These are phyloP conservation scores for Lophius americanus DNA, from an alignment of 2,797 vertebrate genomes.

Conservation along the genomic window DNA sequence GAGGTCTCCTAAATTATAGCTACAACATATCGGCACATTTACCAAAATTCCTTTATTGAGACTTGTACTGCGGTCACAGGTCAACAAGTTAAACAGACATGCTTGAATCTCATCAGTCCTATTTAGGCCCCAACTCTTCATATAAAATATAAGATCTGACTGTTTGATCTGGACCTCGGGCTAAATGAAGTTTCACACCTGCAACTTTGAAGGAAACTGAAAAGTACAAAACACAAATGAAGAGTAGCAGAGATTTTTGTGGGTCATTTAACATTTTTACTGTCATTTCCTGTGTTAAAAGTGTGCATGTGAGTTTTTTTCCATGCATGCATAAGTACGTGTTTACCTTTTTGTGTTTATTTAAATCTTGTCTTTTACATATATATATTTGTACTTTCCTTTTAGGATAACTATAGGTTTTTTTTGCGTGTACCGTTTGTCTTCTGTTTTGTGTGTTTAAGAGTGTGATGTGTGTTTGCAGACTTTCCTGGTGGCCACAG, in stretches of 20 bases:
- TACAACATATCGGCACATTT: too few relatives aligned
- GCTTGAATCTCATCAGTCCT: too few relatives aligned
- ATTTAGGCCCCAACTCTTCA: too few relatives aligned
- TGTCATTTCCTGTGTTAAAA: not conserved
- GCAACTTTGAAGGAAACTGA: too few relatives aligned
- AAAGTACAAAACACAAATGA: slow-evolving; percentile 40
- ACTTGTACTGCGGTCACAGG: too few relatives aligned
- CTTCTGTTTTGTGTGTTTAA: slow-evolving; percentile 23
- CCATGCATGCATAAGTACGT: not conserved
- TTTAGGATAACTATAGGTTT: not conserved
- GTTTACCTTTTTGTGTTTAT: not conserved
- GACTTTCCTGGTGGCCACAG: slow-evolving; percentile 62
- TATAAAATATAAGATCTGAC: too few relatives aligned
- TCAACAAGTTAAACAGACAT: too few relatives aligned
- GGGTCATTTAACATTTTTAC: not conserved
- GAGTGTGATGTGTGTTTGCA: slow-evolving; percentile 18
- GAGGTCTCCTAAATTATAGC: too few relatives aligned
- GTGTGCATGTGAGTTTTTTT: not conserved
- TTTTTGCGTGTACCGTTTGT: slow-evolving; percentile 12
- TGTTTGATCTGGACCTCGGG: too few relatives aligned
- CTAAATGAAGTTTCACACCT: too few relatives aligned
- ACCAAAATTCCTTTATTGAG: too few relatives aligned
- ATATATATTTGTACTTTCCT: not conserved
- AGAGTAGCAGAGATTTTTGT: slow-evolving; percentile 39
- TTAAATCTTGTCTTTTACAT: not conserved